Percentiles rank a stretch among this genome's conserved stretches.
These are phyloP conservation scores for Drosophila mojavensis DNA, from an alignment of 1,140 invertebrate genomes.

Conservation along the genomic window DNA sequence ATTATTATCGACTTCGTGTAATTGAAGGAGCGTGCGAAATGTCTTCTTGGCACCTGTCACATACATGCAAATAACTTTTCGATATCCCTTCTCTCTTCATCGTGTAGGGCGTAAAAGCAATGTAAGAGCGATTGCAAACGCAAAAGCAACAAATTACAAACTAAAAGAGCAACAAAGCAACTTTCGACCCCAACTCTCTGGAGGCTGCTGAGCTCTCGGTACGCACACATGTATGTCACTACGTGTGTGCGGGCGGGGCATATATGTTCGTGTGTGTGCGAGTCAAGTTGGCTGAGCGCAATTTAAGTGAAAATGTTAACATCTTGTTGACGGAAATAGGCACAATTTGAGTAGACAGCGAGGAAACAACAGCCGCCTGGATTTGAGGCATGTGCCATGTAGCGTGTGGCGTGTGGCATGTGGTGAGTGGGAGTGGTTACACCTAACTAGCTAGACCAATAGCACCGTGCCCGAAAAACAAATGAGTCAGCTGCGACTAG, in stretches of 20 bases:
- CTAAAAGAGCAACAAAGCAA: slow-evolving; percentile 25
- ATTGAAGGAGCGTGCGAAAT: background rate
- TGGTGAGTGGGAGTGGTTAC: slow-evolving; percentile 14
- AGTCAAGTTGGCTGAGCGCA: slow-evolving; percentile 52
- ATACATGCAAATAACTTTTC: too few relatives aligned
- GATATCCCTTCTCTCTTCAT: background rate
- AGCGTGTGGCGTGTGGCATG: background rate
- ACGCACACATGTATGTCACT: background rate
- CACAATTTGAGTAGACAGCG: slow-evolving; percentile 71
- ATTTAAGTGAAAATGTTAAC: slow-evolving; percentile 80
- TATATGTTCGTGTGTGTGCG: slow-evolving; percentile 9
- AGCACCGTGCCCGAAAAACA: slow-evolving; percentile 20
- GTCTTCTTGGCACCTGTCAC: background rate
- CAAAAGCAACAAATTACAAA: slow-evolving; percentile 15
- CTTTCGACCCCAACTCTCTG: slow-evolving; percentile 13
- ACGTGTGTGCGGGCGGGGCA: background rate
- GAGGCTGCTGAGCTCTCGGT: slow-evolving; percentile 4
- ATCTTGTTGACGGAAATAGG: slow-evolving; percentile 80
- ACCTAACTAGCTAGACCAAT: slow-evolving; percentile 31
- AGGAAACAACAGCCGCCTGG: slow-evolving; percentile 48
- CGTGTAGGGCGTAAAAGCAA: background rate
- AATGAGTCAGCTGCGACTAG: slow-evolving; percentile 6
- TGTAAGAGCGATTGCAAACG: slow-evolving; percentile 14
- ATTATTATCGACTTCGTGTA: background rate
- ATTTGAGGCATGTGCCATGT: slow-evolving; percentile 12